Evolutionary conservation across 2,888 invertebrate species (phyloP).

Genomic region (Drosophila anomalata): DNA sequence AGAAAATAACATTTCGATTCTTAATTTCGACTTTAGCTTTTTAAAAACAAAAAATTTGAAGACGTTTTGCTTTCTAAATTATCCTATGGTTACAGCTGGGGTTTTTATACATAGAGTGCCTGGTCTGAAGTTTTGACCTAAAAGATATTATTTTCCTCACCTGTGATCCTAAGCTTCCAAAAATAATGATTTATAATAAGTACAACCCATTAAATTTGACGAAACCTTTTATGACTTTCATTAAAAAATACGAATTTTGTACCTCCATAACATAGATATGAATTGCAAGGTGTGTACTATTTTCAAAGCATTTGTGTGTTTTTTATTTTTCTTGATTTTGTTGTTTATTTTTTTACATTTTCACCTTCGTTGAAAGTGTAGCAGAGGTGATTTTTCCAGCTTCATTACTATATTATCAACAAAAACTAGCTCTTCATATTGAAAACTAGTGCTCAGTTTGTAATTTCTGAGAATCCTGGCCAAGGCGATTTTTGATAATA

Average conservation of each 20-base stretch:
- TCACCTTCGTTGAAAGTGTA: conserved; percentile 56
- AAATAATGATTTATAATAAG: background rate
- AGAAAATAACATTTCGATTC: conserved; percentile 1
- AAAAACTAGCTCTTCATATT: conserved; percentile 70
- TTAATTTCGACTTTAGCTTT: background rate
- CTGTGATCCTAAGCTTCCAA: background rate
- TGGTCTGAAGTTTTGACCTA: background rate
- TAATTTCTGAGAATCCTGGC: conserved; percentile 73
- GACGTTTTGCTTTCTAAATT: background rate
- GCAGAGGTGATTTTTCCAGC: conserved; percentile 61
- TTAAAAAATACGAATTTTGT: too few species aligned
- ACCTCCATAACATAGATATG: too few species aligned
- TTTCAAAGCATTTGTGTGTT: background rate
- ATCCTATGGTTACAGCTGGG: background rate
- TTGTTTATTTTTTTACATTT: background rate
- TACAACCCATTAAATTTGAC: background rate
- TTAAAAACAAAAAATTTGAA: background rate
- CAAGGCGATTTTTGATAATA: conserved; percentile 67
- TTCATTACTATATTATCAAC: conserved; percentile 69
- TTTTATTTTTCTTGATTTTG: background rate
- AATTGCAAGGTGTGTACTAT: background rate
- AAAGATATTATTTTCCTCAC: background rate
- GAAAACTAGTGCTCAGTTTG: conserved; percentile 68
- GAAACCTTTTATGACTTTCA: too few species aligned
- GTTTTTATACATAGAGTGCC: background rate